Evolutionary conservation across 2,888 invertebrate genomes (phyloP).

Genomic region (Stenchaetothrips biformis): DNA sequence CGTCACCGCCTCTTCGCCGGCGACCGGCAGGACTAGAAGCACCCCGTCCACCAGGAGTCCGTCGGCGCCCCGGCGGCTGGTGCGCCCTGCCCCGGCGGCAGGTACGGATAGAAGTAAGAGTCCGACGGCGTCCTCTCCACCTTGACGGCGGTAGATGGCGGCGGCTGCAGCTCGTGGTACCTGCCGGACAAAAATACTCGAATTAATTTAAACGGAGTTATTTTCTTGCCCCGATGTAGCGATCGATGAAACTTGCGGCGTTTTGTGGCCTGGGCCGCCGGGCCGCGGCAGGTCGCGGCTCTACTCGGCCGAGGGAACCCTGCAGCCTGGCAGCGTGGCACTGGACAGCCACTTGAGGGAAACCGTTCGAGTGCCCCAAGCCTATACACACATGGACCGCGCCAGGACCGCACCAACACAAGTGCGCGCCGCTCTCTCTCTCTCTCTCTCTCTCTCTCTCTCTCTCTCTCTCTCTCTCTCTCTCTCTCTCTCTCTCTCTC

Average conservation of each 20-base stretch:
- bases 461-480: no score
- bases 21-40: neutral
- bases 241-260: no score
- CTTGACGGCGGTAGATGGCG: conserved; percentile 41
- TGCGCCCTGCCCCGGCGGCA: neutral
- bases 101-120: neutral
- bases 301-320: no score
- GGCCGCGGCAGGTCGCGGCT: no score
- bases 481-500: no score
- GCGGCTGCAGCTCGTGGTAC: conserved; percentile 47
- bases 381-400: no score
- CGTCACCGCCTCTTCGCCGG: neutral
- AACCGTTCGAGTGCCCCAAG: neutral
- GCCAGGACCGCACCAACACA: no score
- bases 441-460: no score
- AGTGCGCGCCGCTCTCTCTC: no score
- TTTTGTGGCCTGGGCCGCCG: no score
- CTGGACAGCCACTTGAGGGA: neutral
- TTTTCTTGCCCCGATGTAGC: no score
- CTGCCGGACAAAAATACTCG: conserved; percentile 33
- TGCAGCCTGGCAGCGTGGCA: no score
- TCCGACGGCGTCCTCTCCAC: neutral
- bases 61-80: neutral
- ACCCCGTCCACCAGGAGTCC: conserved; percentile 12
- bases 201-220: neutral